Conservation (phyloP, 2,888 invertebrate genomes). For the Meta bourneti region DNA sequence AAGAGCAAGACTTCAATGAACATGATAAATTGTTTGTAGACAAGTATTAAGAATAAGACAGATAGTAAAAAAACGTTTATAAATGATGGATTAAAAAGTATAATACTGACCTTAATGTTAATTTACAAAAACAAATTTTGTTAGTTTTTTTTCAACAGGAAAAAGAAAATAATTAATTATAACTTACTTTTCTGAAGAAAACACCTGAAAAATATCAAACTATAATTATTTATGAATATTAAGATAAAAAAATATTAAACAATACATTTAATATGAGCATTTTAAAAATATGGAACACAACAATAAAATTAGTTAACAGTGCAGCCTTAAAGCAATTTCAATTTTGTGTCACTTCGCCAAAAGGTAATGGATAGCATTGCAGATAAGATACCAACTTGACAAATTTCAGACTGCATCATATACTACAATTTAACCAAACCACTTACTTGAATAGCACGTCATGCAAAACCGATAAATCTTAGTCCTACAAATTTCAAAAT, state of each 20-base stretch:
- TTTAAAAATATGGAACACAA: background rate
- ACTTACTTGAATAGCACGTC: no score
- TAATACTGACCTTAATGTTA: background rate
- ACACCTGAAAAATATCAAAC: slow-evolving; percentile 54
- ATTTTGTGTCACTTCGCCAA: background rate
- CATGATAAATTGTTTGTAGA: background rate
- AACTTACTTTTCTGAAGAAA: slow-evolving; percentile 66
- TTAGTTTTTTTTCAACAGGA: no score
- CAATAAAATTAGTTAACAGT: background rate
- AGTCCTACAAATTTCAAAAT: no score
- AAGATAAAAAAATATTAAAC: background rate
- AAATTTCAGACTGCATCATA: no score
- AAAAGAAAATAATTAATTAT: no score
- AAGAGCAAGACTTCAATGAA: background rate
- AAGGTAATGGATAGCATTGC: background rate
- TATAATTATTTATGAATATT: background rate
- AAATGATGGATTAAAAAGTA: background rate
- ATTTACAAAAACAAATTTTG: no score
- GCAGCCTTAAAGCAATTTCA: background rate
- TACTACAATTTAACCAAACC: no score
- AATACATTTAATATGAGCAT: background rate
- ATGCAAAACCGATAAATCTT: no score
- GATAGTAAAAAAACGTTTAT: background rate
- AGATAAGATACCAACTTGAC: background rate
- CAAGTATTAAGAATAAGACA: background rate